Percentiles rank a stretch among this genome's conserved stretches.
phyloP scores from a whole-genome alignment of 2,888 invertebrate species.

The Cosmia trapezina region DNA sequence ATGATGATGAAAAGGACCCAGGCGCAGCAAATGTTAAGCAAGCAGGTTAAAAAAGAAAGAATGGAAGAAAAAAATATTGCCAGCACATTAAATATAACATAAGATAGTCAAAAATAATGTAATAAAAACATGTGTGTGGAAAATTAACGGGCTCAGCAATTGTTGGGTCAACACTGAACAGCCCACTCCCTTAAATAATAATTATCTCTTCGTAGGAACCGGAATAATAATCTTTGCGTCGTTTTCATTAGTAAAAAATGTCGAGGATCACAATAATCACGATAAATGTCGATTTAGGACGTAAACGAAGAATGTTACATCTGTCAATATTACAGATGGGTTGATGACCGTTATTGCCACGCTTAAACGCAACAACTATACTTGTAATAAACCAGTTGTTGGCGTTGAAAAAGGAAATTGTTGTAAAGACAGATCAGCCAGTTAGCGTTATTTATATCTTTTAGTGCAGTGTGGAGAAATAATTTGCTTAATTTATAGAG shows the following conservation, averaged over 20 bases:
- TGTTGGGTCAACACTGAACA: neutral
- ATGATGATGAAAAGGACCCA: too few relatives aligned
- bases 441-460: conserved; percentile 59
- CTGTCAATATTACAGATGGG: neutral
- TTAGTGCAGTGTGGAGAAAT: conserved; percentile 56
- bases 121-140: too few relatives aligned
- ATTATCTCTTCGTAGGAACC: neutral
- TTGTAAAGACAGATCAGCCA: conserved; percentile 56
- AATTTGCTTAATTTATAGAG: conserved; percentile 59
- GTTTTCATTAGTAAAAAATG: neutral
- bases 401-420: conserved; percentile 65
- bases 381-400: conserved; percentile 62
- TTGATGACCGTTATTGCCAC: neutral
- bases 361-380: neutral
- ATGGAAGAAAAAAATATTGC: too few relatives aligned
- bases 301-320: neutral
- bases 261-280: neutral
- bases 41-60: too few relatives aligned
- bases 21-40: too few relatives aligned
- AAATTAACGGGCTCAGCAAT: neutral
- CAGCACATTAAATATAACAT: too few relatives aligned
- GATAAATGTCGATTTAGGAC: neutral
- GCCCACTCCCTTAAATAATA: too few relatives aligned
- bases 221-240: neutral
- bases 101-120: neutral